Percentiles rank a stretch among this genome's conserved stretches.
phyloP scores from a whole-genome alignment of 2,888 invertebrate species.

The Chrysolina oricalcia region DNA sequence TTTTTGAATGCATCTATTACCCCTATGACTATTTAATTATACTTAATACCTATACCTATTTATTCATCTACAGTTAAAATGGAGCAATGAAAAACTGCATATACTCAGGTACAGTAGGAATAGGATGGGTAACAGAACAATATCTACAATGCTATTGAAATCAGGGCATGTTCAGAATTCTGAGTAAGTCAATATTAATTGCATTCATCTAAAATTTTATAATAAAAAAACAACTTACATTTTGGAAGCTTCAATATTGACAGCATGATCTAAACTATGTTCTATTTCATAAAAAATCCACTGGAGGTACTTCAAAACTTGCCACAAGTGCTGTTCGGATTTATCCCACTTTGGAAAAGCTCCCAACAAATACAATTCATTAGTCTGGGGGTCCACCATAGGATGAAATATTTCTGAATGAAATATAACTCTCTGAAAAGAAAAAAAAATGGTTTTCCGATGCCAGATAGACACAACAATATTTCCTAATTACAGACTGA shows the following conservation, averaged over 20 bases:
- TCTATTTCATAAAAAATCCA: conserved; percentile 89
- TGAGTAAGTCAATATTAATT: not conserved
- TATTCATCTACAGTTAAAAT: too few relatives aligned
- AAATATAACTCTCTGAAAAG: conserved; percentile 85
- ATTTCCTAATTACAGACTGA: too few relatives aligned
- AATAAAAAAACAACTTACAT: conserved; percentile 73
- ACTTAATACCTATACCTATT: too few relatives aligned
- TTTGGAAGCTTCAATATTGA: conserved; percentile 82
- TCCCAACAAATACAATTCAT: conserved; percentile 83
- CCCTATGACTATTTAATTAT: too few relatives aligned
- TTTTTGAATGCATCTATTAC: too few relatives aligned
- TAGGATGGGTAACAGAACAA: too few relatives aligned
- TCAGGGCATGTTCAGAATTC: too few relatives aligned
- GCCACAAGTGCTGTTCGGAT: conserved; percentile 90
- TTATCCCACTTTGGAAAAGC: conserved; percentile 92
- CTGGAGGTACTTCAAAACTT: conserved; percentile 88
- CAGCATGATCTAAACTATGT: conserved; percentile 76
- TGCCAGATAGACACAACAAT: too few relatives aligned
- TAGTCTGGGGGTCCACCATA: conserved; percentile 84
- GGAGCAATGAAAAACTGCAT: too few relatives aligned
- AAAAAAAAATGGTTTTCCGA: not conserved
- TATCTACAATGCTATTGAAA: too few relatives aligned
- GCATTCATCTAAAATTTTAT: not conserved
- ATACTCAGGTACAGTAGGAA: too few relatives aligned
- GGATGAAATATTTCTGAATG: conserved; percentile 92